Conservation (phyloP, 2,797 vertebrate species). For the Crenuchus spilurus region DNA sequence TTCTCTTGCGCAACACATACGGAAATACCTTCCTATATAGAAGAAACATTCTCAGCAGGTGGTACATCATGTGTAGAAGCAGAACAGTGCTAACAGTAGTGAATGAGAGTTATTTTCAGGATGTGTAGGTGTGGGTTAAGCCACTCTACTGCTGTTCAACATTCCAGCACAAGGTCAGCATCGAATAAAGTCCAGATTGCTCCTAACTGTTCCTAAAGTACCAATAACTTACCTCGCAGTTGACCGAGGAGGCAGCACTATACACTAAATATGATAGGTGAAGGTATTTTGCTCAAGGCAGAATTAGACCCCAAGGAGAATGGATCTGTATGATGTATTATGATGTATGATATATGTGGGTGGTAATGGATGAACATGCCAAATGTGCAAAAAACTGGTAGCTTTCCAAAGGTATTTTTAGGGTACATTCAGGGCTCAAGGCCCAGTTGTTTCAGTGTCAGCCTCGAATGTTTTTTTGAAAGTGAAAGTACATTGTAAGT, state of each 20-base stretch:
- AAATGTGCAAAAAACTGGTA: conserved; percentile 8
- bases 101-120: conserved; percentile 27
- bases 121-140: conserved; percentile 13
- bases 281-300: conserved; percentile 9
- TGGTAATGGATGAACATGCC: neutral
- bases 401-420: neutral
- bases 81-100: conserved; percentile 4
- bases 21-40: neutral
- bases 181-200: neutral
- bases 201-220: neutral
- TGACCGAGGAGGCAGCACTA: neutral
- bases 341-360: conserved; percentile 7
- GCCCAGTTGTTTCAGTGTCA: no score
- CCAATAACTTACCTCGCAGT: neutral
- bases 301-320: conserved; percentile 9
- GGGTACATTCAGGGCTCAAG: no score
- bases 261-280: no score
- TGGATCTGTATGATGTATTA: no score
- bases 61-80: conserved; percentile 27
- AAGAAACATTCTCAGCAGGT: conserved; percentile 11
- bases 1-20: neutral
- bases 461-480: no score
- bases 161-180: conserved; percentile 18
- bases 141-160: neutral
- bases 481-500: no score